These are phyloP conservation scores for Holothuria scabra DNA, from an alignment of 53 echinoderm and acorn worm genomes.

Conservation along the genomic window DNA sequence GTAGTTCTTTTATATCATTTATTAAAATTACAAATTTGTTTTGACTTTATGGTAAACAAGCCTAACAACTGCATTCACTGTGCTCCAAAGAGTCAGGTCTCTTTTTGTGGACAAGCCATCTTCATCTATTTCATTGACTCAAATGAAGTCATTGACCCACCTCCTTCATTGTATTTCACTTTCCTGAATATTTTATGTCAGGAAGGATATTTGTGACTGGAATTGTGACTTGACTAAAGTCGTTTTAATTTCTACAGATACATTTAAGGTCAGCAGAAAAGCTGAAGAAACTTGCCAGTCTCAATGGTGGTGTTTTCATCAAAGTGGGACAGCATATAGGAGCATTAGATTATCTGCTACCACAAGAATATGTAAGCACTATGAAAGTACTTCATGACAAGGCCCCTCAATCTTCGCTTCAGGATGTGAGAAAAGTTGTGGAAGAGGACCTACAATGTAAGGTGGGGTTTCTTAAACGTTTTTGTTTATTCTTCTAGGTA, in stretches of 20 bases:
- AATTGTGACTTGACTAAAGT: not conserved
- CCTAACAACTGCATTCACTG: not conserved
- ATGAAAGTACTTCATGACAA: constrained; percentile 95
- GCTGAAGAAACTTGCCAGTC: constrained; percentile 72
- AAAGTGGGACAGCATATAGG: constrained; percentile 96
- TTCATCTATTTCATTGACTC: too few species aligned
- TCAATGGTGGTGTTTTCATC: constrained; percentile 96
- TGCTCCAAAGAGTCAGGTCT: too few species aligned
- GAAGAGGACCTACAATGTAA: constrained; percentile 76
- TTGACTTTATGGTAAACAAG: too few species aligned
- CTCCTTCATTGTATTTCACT: too few species aligned
- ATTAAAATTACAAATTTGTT: too few species aligned
- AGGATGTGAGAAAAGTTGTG: constrained; percentile 81
- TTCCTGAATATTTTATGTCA: too few species aligned
- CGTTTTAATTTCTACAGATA: constrained; percentile 51
- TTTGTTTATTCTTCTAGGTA: too few species aligned
- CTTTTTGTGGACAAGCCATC: too few species aligned
- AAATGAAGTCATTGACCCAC: too few species aligned
- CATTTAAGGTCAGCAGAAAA: constrained; percentile 86
- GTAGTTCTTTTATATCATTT: too few species aligned
- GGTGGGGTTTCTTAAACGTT: constrained; percentile 33
- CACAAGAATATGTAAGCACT: constrained; percentile 90
- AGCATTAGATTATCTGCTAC: constrained; percentile 91
- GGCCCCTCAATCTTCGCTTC: constrained; percentile 81
- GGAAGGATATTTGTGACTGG: too few species aligned